These are phyloP conservation scores for Drosophila ananassae DNA, from an alignment of 1,140 invertebrate genomes.

Conservation along the genomic window DNA sequence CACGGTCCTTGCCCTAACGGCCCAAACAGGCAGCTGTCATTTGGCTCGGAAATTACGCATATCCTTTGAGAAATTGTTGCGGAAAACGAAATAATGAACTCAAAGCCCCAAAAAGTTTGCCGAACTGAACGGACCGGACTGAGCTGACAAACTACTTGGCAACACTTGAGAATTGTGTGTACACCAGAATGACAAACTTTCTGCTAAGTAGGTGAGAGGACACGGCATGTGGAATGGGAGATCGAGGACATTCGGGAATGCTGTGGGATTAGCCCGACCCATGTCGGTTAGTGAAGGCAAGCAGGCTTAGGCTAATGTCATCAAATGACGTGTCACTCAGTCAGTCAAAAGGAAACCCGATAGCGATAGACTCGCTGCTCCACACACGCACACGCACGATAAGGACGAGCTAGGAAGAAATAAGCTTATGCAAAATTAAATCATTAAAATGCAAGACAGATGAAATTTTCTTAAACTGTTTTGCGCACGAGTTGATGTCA, in stretches of 20 bases:
- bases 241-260: slow-evolving; percentile 13
- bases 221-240: background rate
- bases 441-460: slow-evolving; percentile 76
- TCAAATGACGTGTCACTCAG: slow-evolving; percentile 68
- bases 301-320: slow-evolving; percentile 66
- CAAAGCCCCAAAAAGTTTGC: slow-evolving; percentile 40
- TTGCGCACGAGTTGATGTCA: slow-evolving; percentile 69
- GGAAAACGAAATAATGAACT: slow-evolving; percentile 68
- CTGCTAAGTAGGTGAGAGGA: slow-evolving; percentile 6
- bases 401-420: slow-evolving; percentile 25
- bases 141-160: slow-evolving; percentile 47
- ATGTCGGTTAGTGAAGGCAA: slow-evolving; percentile 53
- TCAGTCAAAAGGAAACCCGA: slow-evolving; percentile 24
- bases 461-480: slow-evolving; percentile 75
- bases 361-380: background rate
- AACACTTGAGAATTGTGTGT: slow-evolving; percentile 31
- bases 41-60: slow-evolving; percentile 68
- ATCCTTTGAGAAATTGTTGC: slow-evolving; percentile 70
- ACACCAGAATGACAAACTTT: slow-evolving; percentile 24
- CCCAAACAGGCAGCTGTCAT: slow-evolving; percentile 35
- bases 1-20: slow-evolving; percentile 35
- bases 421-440: slow-evolving; percentile 77
- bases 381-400: slow-evolving; percentile 7
- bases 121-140: slow-evolving; percentile 21
- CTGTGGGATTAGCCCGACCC: slow-evolving; percentile 40